Conservation (phyloP, 2,888 invertebrate species). For the Dolichomitus sp. region DNA sequence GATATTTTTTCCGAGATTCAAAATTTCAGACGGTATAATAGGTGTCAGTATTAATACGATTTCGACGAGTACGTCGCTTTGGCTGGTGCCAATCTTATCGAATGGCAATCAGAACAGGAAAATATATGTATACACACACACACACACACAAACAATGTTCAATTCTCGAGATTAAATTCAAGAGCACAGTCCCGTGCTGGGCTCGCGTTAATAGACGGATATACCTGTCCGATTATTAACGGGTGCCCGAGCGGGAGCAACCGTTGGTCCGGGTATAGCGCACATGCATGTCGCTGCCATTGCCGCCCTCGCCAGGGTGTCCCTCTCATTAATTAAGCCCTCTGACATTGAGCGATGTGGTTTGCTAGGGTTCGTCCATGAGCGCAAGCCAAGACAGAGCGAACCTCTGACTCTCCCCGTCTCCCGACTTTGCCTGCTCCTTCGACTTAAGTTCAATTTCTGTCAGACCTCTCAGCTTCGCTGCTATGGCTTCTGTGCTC, state of each 20-base stretch:
- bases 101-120: conserved; percentile 34
- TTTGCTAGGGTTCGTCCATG: conserved; percentile 61
- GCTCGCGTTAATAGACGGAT: conserved; percentile 69
- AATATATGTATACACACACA: background rate
- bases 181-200: conserved; percentile 51
- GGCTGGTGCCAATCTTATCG: conserved; percentile 39
- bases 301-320: conserved; percentile 64
- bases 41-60: background rate
- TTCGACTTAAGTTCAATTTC: conserved; percentile 43
- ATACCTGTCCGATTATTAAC: conserved; percentile 72
- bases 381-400: conserved; percentile 17
- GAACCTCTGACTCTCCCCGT: conserved; percentile 5
- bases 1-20: background rate
- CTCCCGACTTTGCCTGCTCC: conserved; percentile 18
- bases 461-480: conserved; percentile 17
- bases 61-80: background rate
- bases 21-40: background rate
- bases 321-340: conserved; percentile 72
- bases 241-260: conserved; percentile 62
- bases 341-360: conserved; percentile 74
- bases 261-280: conserved; percentile 44
- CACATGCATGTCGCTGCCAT: conserved; percentile 54
- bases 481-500: background rate
- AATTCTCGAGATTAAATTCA: conserved; percentile 64
- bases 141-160: conserved; percentile 38